These are phyloP conservation scores for Barbus barbus DNA, from an alignment of 2,113 vertebrate genomes.

Conservation along the genomic window DNA sequence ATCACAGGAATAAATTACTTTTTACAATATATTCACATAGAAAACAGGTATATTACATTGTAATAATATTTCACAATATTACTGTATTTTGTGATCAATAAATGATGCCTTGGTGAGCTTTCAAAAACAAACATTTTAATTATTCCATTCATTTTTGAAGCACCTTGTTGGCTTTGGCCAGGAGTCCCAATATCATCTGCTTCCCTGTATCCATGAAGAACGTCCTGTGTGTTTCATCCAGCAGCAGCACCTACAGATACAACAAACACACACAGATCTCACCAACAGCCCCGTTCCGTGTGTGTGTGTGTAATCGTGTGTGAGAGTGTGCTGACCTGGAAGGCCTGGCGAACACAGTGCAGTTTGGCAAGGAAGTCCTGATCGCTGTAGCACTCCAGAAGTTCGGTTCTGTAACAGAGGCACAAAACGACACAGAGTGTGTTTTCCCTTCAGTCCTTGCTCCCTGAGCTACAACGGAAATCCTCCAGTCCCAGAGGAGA, in stretches of 20 bases:
- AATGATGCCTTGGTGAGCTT: background rate
- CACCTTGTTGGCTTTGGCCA: constrained; percentile 96
- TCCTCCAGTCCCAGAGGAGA: background rate
- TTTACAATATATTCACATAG: too few species aligned
- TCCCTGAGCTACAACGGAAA: background rate
- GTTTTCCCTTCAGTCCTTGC: constrained; percentile 9
- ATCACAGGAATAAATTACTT: too few species aligned
- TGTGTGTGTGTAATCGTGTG: constrained; percentile 5
- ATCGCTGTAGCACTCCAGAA: constrained; percentile 92
- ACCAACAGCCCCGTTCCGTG: background rate
- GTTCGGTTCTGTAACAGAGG: constrained; percentile 74
- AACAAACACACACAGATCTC: background rate
- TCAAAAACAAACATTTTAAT: background rate
- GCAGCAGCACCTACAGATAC: constrained; percentile 80
- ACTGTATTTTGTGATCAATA: background rate
- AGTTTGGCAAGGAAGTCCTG: constrained; percentile 96
- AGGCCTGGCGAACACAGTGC: constrained; percentile 93
- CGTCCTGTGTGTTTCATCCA: constrained; percentile 84
- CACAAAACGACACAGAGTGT: background rate
- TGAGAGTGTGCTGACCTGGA: constrained; percentile 78
- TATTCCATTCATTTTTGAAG: background rate
- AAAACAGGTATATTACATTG: too few species aligned
- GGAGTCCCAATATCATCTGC: constrained; percentile 92
- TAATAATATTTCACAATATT: too few species aligned
- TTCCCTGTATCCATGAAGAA: constrained; percentile 97